These are phyloP conservation scores for Rhopalosiphum padi DNA, from an alignment of 1,140 invertebrate genomes.

Conservation along the genomic window DNA sequence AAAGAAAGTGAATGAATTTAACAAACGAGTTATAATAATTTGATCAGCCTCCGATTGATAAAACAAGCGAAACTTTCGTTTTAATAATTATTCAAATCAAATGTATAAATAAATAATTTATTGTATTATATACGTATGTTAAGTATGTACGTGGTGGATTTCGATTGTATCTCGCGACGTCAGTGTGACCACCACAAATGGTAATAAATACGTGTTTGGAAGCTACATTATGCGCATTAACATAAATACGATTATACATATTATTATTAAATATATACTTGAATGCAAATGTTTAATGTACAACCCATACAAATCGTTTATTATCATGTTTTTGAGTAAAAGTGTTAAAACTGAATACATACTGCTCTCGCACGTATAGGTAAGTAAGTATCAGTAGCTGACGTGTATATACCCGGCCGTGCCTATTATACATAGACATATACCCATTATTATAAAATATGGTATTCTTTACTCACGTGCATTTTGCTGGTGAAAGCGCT, in stretches of 20 bases:
- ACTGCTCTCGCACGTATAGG: too few species aligned
- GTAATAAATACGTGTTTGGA: background rate
- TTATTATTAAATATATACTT: background rate
- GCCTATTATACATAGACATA: background rate
- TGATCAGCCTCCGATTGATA: background rate
- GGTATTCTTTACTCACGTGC: background rate
- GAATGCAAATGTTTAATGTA: background rate
- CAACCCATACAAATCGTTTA: background rate
- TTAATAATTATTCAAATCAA: background rate
- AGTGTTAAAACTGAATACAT: background rate
- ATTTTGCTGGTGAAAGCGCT: background rate
- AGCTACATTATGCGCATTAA: background rate
- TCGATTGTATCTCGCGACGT: background rate
- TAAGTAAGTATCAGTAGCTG: too few species aligned
- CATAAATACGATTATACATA: background rate
- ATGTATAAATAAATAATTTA: background rate
- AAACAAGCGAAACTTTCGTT: background rate
- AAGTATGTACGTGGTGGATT: background rate
- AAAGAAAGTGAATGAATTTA: background rate
- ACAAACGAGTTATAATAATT: slow-evolving; percentile 5
- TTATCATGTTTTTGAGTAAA: background rate
- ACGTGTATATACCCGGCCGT: background rate
- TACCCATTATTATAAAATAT: background rate
- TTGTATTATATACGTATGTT: background rate
- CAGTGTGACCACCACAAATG: background rate